phyloP scores from a whole-genome alignment of 2,797 vertebrate species.

The Falco concolor region DNA sequence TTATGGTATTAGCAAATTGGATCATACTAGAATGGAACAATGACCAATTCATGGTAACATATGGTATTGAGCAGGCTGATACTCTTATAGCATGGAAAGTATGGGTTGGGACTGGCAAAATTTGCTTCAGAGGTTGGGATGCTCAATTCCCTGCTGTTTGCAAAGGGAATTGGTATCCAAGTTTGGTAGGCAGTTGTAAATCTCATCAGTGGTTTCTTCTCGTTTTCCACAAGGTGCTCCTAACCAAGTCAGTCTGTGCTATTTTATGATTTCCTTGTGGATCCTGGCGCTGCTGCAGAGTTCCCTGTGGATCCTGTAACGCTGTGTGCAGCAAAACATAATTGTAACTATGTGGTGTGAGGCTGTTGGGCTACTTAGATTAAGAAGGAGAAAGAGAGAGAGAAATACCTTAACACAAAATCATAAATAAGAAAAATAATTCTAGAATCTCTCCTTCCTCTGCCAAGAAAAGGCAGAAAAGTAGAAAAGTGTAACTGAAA shows the following conservation, averaged over 20 bases:
- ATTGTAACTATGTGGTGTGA: background rate
- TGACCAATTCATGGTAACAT: background rate
- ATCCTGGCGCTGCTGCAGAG: background rate
- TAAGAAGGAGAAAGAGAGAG: background rate
- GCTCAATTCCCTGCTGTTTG: slow-evolving; percentile 12
- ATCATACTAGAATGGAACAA: background rate
- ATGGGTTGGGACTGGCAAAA: background rate
- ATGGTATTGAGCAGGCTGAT: background rate
- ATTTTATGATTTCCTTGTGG: slow-evolving; percentile 30
- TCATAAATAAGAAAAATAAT: background rate
- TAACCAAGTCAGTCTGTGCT: slow-evolving; percentile 2
- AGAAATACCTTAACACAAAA: background rate
- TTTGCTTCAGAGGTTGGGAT: slow-evolving; percentile 6
- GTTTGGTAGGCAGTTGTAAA: slow-evolving; percentile 38
- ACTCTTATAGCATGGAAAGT: slow-evolving; percentile 7
- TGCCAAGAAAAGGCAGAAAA: background rate
- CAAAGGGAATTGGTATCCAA: background rate
- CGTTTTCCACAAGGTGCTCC: slow-evolving; percentile 44
- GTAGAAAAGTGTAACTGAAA: background rate
- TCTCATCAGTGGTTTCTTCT: slow-evolving; percentile 21
- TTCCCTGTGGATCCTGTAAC: background rate
- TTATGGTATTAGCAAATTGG: background rate
- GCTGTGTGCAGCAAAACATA: background rate
- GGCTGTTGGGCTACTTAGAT: background rate
- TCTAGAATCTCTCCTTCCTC: background rate